phyloP scores from a whole-genome alignment of 1,140 invertebrate species.

The Myzus persicae region DNA sequence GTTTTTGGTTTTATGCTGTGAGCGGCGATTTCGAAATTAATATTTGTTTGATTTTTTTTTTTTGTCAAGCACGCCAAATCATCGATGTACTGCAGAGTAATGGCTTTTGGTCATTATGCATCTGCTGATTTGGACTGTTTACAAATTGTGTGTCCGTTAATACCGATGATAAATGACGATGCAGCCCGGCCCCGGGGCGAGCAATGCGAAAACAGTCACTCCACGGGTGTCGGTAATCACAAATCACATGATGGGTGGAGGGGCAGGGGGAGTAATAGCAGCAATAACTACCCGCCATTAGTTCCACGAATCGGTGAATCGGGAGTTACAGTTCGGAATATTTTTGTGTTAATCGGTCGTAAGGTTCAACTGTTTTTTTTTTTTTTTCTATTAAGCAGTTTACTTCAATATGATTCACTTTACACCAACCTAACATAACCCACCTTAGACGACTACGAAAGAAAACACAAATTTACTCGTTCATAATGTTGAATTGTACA shows the following conservation, averaged over 20 bases:
- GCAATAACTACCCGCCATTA: not conserved
- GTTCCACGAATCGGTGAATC: not conserved
- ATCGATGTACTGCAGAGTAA: not conserved
- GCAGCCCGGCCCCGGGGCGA: too few relatives aligned
- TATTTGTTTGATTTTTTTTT: not conserved
- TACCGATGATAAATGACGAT: not conserved
- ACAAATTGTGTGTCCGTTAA: not conserved
- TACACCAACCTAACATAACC: fast-evolving
- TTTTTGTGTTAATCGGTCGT: not conserved
- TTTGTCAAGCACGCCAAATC: too few relatives aligned
- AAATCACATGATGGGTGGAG: not conserved
- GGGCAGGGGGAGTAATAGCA: not conserved
- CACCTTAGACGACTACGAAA: not conserved
- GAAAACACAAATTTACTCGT: not conserved
- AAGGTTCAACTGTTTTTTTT: not conserved
- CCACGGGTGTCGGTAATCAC: not conserved
- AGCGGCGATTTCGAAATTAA: not conserved
- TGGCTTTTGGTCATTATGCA: not conserved
- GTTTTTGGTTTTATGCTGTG: too few relatives aligned
- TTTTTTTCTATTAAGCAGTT: not conserved
- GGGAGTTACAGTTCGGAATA: not conserved
- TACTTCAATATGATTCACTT: not conserved
- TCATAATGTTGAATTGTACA: not conserved
- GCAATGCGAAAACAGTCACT: not conserved
- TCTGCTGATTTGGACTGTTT: not conserved